A percentile compares a stretch with the other conserved stretches of the same genome.
phyloP scores from a whole-genome alignment of 2,113 vertebrate genomes.

The Caloenas nicobarica region DNA sequence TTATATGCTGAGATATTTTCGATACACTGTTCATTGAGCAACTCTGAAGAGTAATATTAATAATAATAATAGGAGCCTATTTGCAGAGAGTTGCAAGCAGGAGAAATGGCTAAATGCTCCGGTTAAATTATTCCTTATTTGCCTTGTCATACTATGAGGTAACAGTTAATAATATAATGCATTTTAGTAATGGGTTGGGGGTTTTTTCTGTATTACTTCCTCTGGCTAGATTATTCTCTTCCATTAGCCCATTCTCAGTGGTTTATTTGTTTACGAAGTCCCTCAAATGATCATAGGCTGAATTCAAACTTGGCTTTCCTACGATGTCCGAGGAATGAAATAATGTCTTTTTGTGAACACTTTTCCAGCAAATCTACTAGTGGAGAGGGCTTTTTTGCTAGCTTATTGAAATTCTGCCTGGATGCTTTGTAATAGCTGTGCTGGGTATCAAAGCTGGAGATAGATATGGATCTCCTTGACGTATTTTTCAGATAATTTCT shows the following conservation, averaged over 20 bases:
- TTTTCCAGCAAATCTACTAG: not conserved
- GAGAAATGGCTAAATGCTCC: conserved; percentile 54
- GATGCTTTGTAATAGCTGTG: not conserved
- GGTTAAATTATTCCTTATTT: conserved; percentile 60
- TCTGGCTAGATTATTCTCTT: conserved; percentile 29
- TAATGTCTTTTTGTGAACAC: not conserved
- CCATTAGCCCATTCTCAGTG: conserved; percentile 35
- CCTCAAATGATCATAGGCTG: not conserved
- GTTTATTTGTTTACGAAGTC: conserved; percentile 27
- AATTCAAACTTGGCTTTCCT: not conserved
- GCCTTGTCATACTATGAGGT: conserved; percentile 33
- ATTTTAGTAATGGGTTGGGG: conserved; percentile 21
- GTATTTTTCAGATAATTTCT: not conserved
- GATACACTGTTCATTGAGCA: conserved; percentile 10
- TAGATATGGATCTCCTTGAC: not conserved
- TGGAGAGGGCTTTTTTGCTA: not conserved
- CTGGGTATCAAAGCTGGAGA: not conserved
- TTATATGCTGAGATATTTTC: conserved; percentile 20
- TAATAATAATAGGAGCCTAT: conserved; percentile 47
- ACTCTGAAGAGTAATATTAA: conserved; percentile 34
- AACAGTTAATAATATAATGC: conserved; percentile 55
- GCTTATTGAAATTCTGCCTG: not conserved
- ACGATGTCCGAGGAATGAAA: not conserved
- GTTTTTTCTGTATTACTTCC: conserved; percentile 25
- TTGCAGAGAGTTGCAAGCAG: conserved; percentile 44